Evolutionary conservation across 2,113 vertebrate species (phyloP).

Genomic region (Gallinago undulata): DNA sequence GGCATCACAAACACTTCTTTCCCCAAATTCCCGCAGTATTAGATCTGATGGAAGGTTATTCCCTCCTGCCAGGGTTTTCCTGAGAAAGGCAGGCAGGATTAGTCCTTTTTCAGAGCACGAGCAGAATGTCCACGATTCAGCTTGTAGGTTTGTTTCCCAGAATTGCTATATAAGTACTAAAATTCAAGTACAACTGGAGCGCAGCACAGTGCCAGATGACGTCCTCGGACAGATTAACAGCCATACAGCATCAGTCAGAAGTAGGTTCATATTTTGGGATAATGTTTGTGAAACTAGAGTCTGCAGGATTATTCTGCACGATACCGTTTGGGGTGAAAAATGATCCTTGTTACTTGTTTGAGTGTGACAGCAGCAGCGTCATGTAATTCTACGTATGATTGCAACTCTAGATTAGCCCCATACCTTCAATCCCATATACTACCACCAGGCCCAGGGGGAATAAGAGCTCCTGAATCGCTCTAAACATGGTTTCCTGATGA

Average conservation of each 20-base stretch:
- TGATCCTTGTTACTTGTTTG: background rate
- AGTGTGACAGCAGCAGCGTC: background rate
- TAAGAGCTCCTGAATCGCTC: background rate
- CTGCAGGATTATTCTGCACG: background rate
- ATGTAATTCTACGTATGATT: rapidly evolving
- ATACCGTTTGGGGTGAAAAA: background rate
- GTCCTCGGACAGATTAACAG: rapidly evolving
- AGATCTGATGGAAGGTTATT: background rate
- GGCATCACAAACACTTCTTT: background rate
- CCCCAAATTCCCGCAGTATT: background rate
- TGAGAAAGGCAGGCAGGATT: background rate
- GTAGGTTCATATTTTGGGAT: background rate
- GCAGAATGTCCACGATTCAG: background rate
- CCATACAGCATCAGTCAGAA: background rate
- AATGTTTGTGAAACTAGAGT: background rate
- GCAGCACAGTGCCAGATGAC: background rate
- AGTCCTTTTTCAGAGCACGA: background rate
- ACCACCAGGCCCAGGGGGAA: too few species aligned
- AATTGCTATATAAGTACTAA: background rate
- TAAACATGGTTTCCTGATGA: too few species aligned
- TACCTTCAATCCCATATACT: rapidly evolving
- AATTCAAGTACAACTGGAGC: background rate
- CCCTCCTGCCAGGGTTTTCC: background rate
- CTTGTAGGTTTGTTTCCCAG: background rate
- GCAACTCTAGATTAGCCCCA: background rate